These are phyloP conservation scores for Heterocephalus glaber DNA, from an alignment of 2,113 vertebrate species.

Conservation along the genomic window DNA sequence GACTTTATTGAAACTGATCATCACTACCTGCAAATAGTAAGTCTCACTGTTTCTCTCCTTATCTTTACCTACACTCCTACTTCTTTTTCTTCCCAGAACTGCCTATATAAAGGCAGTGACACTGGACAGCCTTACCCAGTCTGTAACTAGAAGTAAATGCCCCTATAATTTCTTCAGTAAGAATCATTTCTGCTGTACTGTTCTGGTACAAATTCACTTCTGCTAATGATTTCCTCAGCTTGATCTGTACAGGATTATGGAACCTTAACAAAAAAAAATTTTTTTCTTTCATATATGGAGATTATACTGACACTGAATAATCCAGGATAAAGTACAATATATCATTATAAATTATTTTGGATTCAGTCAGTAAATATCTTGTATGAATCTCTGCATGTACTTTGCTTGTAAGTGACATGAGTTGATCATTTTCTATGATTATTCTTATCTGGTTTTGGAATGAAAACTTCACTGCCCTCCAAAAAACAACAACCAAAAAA, in stretches of 20 bases:
- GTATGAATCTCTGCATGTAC: not conserved
- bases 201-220: not conserved
- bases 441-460: not conserved
- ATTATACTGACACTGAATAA: not conserved
- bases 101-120: not conserved
- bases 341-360: too few species aligned
- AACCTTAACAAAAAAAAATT: not conserved
- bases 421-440: not conserved
- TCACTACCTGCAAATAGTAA: not conserved
- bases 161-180: not conserved
- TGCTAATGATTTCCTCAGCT: not conserved
- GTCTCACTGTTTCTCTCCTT: not conserved
- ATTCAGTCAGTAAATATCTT: not conserved
- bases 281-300: not conserved
- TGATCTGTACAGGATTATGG: not conserved
- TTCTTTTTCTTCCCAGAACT: not conserved
- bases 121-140: fast-evolving
- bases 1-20: not conserved
- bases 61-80: not conserved
- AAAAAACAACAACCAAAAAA: not conserved
- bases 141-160: not conserved
- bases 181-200: not conserved
- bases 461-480: not conserved
- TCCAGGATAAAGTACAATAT: not conserved
- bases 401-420: not conserved